Base-by-base conservation (phyloP, 2,797 vertebrate species). In the Dryobates pubescens region DNA sequence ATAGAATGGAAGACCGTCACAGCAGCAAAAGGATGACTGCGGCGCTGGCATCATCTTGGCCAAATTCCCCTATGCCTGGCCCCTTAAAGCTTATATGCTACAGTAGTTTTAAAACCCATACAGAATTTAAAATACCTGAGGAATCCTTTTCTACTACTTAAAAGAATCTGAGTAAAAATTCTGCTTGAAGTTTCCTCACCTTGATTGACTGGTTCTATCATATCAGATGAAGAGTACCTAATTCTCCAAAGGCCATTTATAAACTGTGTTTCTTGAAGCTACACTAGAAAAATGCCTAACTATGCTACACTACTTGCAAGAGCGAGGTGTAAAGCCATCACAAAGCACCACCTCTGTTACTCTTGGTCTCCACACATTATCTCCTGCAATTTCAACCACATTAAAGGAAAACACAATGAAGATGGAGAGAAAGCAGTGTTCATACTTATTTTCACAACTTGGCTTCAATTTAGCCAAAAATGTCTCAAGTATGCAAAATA, bases 231-330 rank as follows among this genome's bases (percentile, higher is more conserved):
- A 82, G 27, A 64, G 9, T 20, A 68, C 26, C 47, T 75, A 65
- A 67, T 57, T 86, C 76, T 94, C 70, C 43, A 88, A 53, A 94
- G 76, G 53, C 45, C 94, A 81, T 83, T 93, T 86, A 92, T 75
- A 94, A 91, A 82, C 15, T 3, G 1, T 15, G 30, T 41, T 89
- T 91, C 76, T 92, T 86, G 85, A 92, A 89, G 56, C 12, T 94
- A 67, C 59, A 49, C 67, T 83, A 78, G 59, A 54, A 72, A 91
- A 88, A 78, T 4, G 10, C 47, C 32, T 30, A 54, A 77, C 29
- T 47, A 34, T 23, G 41, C 64, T 85, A 15, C 93, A 71, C 30
- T 80, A 72, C 73, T 59, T 57, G 79, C 59, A 75, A 67, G 59
- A 47, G 65, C 38, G 74, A 75, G 62, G 67, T 36, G 63, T 47